phyloP scores from a whole-genome alignment of 2,888 invertebrate genomes.

The Lasioglossum zephyrum region DNA sequence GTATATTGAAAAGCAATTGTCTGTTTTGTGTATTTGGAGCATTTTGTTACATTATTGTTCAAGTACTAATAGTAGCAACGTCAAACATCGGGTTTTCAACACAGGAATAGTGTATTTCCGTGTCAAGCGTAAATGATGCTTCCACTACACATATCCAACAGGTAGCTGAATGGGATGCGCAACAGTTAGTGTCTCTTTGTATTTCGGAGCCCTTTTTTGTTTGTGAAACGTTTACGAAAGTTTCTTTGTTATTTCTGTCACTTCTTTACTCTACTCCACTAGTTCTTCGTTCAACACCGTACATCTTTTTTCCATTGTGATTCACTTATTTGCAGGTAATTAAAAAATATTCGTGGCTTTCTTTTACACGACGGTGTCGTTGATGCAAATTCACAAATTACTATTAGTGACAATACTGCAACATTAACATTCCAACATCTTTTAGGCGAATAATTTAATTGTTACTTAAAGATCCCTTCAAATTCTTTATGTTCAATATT shows the following conservation, averaged over 20 bases:
- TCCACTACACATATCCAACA: conserved; percentile 13
- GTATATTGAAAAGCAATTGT: not conserved
- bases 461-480: not conserved
- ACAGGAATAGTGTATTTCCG: not conserved
- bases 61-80: not conserved
- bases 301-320: not conserved
- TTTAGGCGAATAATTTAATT: not conserved
- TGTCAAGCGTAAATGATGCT: conserved; percentile 3
- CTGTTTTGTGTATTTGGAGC: not conserved
- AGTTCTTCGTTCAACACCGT: not conserved
- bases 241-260: not conserved
- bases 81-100: not conserved
- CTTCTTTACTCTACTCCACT: not conserved
- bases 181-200: conserved; percentile 19
- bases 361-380: no score
- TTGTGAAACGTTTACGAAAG: not conserved
- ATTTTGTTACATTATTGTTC: not conserved
- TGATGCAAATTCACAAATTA: no score
- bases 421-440: not conserved
- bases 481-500: not conserved
- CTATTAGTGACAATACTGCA: no score
- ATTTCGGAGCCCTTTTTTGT: not conserved
- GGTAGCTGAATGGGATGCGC: conserved; percentile 16
- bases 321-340: not conserved
- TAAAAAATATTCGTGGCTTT: not conserved